Evolutionary conservation across 2,888 invertebrate species (phyloP).

Genomic region (Cephus spinipes): DNA sequence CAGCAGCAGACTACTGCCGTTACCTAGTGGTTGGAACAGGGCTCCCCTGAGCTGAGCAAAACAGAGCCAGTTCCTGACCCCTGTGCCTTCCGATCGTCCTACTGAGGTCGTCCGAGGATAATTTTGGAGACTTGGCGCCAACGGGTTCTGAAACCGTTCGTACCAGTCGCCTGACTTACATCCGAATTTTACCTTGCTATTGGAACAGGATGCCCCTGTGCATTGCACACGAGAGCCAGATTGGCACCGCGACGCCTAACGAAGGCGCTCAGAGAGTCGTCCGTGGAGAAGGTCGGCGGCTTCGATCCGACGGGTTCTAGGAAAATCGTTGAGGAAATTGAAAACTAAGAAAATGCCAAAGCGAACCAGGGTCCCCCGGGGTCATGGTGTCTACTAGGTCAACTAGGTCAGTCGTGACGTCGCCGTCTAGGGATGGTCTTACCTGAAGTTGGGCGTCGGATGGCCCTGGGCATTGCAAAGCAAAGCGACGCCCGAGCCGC

Average conservation of each 20-base stretch:
- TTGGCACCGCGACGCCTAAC: constrained; percentile 61
- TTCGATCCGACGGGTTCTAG: constrained; percentile 78
- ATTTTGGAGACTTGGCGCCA: constrained; percentile 72
- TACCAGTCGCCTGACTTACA: not conserved
- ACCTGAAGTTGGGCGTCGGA: constrained; percentile 68
- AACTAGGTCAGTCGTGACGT: not conserved
- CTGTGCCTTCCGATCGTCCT: constrained; percentile 70
- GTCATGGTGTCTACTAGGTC: not conserved
- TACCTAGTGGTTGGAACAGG: constrained; percentile 56
- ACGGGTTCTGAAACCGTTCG: constrained; percentile 64
- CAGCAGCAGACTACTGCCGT: not conserved
- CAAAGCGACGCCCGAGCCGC: constrained; percentile 43
- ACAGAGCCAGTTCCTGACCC: constrained; percentile 70
- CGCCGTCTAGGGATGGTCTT: constrained; percentile 33
- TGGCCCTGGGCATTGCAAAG: constrained; percentile 68
- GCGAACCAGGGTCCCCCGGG: not conserved
- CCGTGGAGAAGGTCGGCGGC: constrained; percentile 75
- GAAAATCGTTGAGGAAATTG: constrained; percentile 24
- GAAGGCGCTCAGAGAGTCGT: constrained; percentile 74
- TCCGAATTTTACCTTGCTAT: constrained; percentile 72
- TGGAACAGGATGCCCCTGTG: constrained; percentile 79
- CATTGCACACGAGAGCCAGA: constrained; percentile 66
- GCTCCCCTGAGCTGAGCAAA: constrained; percentile 79
- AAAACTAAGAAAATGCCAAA: not conserved
- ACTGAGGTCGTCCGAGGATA: constrained; percentile 72